A percentile compares a stretch with the other conserved stretches of the same genome.
These are phyloP conservation scores for Geotrupes spiniger DNA, from an alignment of 2,888 invertebrate genomes.

Conservation along the genomic window DNA sequence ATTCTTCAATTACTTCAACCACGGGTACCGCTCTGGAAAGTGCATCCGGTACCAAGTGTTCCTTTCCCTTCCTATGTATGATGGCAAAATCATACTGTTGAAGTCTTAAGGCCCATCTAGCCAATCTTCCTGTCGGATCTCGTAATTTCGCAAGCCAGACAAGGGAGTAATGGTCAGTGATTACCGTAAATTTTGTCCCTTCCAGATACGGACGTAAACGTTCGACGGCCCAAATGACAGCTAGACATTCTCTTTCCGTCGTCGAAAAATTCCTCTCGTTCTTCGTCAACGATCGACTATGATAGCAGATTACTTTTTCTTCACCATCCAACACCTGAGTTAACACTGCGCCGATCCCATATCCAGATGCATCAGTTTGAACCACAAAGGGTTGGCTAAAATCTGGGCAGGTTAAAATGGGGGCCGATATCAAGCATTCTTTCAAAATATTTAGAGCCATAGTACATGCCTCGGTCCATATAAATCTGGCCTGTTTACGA, in stretches of 20 bases:
- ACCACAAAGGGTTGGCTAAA: constrained; percentile 24
- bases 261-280: constrained; percentile 22
- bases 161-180: no score
- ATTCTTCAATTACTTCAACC: background rate
- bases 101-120: background rate
- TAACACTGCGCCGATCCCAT: constrained; percentile 25
- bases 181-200: no score
- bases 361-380: constrained; percentile 27
- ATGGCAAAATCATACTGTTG: constrained; percentile 23
- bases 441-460: constrained; percentile 22
- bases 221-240: constrained; percentile 27
- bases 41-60: constrained; percentile 25
- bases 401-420: constrained; percentile 28
- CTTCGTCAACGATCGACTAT: constrained; percentile 21
- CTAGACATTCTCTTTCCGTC: constrained; percentile 26
- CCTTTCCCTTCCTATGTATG: constrained; percentile 24
- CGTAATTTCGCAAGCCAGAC: background rate
- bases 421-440: constrained; percentile 25
- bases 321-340: constrained; percentile 23
- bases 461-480: constrained; percentile 26
- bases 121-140: background rate
- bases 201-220: constrained; percentile 19
- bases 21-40: constrained; percentile 19
- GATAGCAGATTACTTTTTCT: constrained; percentile 27
- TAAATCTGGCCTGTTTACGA: constrained; percentile 20